Evolutionary conservation across 1,140 invertebrate species (phyloP), one percentile per base, ranked within the genome.

Genomic region (Drosophila takahashii): DNA sequence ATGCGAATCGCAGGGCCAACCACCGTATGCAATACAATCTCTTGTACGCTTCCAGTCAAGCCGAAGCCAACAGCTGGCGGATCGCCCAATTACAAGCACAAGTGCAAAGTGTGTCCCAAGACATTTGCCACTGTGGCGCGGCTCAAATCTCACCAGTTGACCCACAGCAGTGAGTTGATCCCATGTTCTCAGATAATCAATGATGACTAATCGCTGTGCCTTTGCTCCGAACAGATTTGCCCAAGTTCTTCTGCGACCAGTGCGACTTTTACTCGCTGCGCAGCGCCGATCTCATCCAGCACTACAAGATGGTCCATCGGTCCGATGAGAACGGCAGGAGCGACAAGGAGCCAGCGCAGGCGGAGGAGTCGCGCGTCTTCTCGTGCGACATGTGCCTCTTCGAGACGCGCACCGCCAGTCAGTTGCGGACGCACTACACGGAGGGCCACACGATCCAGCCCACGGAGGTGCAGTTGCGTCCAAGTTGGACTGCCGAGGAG

Each of bases 201-300:
- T 18, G 29, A 13, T 39, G 13, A 22, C 16, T 37, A 32, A 42
- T 22, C 1, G 6, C 10, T 27, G 7, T 39, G 8, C 11, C 26
- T 9, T 48, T 50, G 0, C 6, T 60, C 52, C 34, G 0, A 22
- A 59, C 57, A 91, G 90, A 91, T 83, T 76, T 91, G 42, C 90
- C 90, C 1, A 91, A 91, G 39, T 91, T 86, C 36, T 90, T 77
- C 53, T 91, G 90, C 37, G 90, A 91, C 67, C 83, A 86, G 44
- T 91, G 90, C 39, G 27, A 48, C 3, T 91, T 69, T 18, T 85
- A 78, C 62, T 83, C 90, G 18, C 69, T 91, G 52, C 81, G 85
- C 36, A 83, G 81, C 8, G 36, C 64, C 11, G 90, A 91, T 79
- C 78, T 91, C 44, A 81, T 77, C 13, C 57, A 83, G 48, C 90